Evolutionary conservation across 2,113 vertebrate genomes (phyloP).

Genomic region (Otis tarda): DNA sequence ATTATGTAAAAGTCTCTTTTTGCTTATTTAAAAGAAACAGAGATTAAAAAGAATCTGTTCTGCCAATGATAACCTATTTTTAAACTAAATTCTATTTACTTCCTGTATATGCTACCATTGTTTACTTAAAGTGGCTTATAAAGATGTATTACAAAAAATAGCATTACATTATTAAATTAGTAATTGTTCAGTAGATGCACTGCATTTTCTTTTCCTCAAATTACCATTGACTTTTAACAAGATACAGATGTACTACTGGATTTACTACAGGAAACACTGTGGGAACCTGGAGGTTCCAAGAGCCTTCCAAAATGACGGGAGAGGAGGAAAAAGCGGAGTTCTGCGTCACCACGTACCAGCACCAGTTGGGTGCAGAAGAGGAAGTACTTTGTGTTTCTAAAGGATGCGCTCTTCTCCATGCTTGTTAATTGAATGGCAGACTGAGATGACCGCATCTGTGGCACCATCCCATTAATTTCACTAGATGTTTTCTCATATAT

Average conservation of each 20-base stretch:
- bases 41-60: not conserved
- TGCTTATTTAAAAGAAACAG: not conserved
- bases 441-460: not conserved
- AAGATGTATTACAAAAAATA: not conserved
- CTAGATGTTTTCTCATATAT: not conserved
- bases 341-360: not conserved
- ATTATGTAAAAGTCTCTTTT: not conserved
- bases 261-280: not conserved
- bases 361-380: not conserved
- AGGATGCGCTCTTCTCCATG: not conserved
- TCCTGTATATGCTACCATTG: not conserved
- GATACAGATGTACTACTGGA: not conserved
- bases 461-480: not conserved
- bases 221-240: not conserved
- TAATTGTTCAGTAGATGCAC: not conserved
- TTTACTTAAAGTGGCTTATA: not conserved
- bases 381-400: not conserved
- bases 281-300: not conserved
- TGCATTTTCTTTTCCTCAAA: not conserved
- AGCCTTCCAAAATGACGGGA: not conserved
- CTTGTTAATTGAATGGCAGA: not conserved
- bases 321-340: not conserved
- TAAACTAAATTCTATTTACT: not conserved
- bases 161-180: not conserved
- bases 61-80: not conserved